phyloP scores from a whole-genome alignment of 2,888 invertebrate genomes.

The Deilephila elpenor region DNA sequence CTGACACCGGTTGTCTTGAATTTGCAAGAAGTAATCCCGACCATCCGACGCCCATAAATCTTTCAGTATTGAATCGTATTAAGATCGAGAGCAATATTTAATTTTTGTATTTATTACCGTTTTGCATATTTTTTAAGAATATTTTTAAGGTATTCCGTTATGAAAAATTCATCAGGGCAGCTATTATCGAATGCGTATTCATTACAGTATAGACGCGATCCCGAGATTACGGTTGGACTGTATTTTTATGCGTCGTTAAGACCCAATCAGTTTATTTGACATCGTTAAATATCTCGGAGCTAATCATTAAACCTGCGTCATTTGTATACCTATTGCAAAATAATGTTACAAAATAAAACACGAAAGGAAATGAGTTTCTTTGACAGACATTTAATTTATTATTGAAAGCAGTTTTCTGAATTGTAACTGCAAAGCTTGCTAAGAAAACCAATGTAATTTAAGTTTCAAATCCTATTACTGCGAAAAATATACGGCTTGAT shows the following conservation, averaged over 20 bases:
- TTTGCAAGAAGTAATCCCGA: constrained; percentile 71
- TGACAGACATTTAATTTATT: not conserved
- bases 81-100: constrained; percentile 12
- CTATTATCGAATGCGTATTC: constrained; percentile 1
- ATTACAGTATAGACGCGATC: not conserved
- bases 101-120: constrained; percentile 20
- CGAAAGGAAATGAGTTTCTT: not conserved
- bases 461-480: constrained; percentile 7
- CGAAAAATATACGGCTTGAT: not conserved
- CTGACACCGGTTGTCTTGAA: constrained; percentile 69
- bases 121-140: constrained; percentile 16
- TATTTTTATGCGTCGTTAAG: not conserved
- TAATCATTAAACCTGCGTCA: not conserved
- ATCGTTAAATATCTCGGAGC: not conserved
- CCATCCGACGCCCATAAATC: constrained; percentile 64
- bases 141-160: not conserved
- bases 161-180: not conserved
- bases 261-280: not conserved
- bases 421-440: not conserved
- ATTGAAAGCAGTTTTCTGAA: not conserved
- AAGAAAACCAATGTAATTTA: not conserved
- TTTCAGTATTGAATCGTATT: constrained; percentile 51
- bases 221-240: not conserved
- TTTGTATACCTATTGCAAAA: not conserved
- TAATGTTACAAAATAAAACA: not conserved